A percentile compares a stretch with the other conserved stretches of the same genome.
phyloP scores from a whole-genome alignment of 92 coral and sea anemone genomes.

The Zoanthus solanderi region DNA sequence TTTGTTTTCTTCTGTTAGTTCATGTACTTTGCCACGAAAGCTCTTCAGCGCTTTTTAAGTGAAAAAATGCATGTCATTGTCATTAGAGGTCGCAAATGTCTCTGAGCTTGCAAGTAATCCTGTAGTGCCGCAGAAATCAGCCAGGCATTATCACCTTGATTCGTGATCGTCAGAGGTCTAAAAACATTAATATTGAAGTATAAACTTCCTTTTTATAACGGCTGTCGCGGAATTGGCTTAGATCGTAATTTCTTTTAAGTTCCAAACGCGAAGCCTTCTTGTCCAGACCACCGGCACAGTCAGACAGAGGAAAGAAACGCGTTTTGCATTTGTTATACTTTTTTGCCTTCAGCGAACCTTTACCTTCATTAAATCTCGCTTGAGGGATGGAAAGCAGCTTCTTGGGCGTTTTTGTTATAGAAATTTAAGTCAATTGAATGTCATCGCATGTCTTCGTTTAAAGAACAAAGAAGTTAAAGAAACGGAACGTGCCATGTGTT shows the following conservation, averaged over 20 bases:
- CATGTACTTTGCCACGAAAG: not conserved
- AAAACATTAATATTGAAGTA: not conserved
- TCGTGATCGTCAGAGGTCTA: not conserved
- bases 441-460: conserved; percentile 20
- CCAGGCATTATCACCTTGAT: conserved; percentile 22
- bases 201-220: not conserved
- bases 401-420: conserved; percentile 15
- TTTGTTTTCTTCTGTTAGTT: not conserved
- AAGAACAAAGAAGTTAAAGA: not conserved
- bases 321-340: not conserved
- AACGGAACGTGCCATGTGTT: not conserved
- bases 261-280: not conserved
- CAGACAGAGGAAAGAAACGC: conserved; percentile 8
- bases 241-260: not conserved
- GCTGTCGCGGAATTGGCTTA: not conserved
- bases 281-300: not conserved
- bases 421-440: conserved; percentile 21
- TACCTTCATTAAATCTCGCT: conserved; percentile 23
- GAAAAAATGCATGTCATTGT: not conserved
- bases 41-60: not conserved
- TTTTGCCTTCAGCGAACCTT: conserved; percentile 10
- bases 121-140: not conserved
- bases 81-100: not conserved
- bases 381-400: conserved; percentile 24
- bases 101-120: not conserved